These are phyloP conservation scores for Oncopeltus fasciatus DNA, from an alignment of 1,140 invertebrate species.

Conservation along the genomic window DNA sequence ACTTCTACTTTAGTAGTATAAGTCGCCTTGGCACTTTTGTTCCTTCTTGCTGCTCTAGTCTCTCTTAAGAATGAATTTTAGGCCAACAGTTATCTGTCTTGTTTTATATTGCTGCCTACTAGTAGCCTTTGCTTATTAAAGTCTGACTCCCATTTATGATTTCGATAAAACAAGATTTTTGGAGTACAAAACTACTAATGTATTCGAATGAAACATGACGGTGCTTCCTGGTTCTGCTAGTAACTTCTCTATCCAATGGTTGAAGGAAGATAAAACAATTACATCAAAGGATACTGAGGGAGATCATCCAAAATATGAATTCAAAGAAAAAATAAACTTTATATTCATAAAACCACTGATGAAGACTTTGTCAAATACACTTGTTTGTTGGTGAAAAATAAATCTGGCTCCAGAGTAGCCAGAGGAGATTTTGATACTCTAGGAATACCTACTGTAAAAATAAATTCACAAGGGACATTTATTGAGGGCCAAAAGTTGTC, in stretches of 20 bases:
- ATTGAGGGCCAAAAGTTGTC: conserved; percentile 61
- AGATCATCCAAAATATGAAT: no score
- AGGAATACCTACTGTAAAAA: conserved; percentile 40
- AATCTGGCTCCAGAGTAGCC: background rate
- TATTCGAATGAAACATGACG: background rate
- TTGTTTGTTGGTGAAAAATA: conserved; percentile 32
- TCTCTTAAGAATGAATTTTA: no score
- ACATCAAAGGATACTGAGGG: no score
- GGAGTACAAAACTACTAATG: no score
- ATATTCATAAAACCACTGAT: conserved; percentile 28
- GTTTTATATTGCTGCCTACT: background rate
- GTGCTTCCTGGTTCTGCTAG: background rate
- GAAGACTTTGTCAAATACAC: conserved; percentile 45
- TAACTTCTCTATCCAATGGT: background rate
- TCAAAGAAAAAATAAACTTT: conserved; percentile 21
- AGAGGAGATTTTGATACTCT: conserved; percentile 24
- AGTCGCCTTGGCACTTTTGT: background rate
- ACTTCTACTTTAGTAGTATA: no score
- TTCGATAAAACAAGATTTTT: no score
- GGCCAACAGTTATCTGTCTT: no score
- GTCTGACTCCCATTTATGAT: no score
- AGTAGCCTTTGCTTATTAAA: background rate
- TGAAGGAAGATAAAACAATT: no score
- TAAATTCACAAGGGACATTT: conserved; percentile 46
- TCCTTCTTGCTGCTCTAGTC: background rate